Percentiles rank a stretch among this genome's conserved stretches.
Evolutionary conservation across 2,113 vertebrate species (phyloP).

Genomic region (Etheostoma spectabile): DNA sequence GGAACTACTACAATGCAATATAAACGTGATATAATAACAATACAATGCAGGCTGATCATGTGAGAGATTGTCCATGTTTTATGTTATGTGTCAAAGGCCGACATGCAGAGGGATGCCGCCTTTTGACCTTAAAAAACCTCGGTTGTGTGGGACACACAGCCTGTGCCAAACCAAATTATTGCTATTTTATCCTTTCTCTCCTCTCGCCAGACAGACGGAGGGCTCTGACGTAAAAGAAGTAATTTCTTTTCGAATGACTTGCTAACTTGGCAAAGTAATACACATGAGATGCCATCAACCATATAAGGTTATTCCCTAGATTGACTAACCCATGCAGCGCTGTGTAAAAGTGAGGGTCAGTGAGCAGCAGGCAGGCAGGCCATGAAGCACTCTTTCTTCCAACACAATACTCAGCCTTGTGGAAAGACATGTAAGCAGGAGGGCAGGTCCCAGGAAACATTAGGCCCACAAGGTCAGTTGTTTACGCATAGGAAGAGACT

Average conservation of each 20-base stretch:
- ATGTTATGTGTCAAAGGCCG: too few relatives aligned
- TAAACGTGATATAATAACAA: background rate
- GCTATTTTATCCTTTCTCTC: background rate
- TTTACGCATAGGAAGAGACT: slow-evolving; percentile 20
- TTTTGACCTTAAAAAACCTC: background rate
- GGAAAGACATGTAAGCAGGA: slow-evolving; percentile 48
- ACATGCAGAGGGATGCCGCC: too few relatives aligned
- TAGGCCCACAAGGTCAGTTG: slow-evolving; percentile 51
- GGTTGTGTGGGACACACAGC: background rate
- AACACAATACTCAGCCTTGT: slow-evolving; percentile 62
- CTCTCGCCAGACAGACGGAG: background rate
- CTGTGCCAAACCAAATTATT: background rate
- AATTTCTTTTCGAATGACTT: background rate
- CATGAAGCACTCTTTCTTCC: slow-evolving; percentile 47
- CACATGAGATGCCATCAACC: slow-evolving; percentile 30
- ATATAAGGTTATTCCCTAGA: slow-evolving; percentile 52
- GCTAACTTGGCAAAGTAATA: background rate
- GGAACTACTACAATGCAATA: background rate
- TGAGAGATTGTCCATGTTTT: background rate
- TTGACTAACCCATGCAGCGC: slow-evolving; percentile 35
- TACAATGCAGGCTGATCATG: background rate
- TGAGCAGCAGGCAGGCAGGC: slow-evolving; percentile 58
- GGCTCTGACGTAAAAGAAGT: background rate
- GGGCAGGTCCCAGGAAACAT: slow-evolving; percentile 46
- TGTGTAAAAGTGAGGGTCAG: slow-evolving; percentile 53